Conservation (phyloP, 2,888 invertebrate species). For the Apodemia zela region DNA sequence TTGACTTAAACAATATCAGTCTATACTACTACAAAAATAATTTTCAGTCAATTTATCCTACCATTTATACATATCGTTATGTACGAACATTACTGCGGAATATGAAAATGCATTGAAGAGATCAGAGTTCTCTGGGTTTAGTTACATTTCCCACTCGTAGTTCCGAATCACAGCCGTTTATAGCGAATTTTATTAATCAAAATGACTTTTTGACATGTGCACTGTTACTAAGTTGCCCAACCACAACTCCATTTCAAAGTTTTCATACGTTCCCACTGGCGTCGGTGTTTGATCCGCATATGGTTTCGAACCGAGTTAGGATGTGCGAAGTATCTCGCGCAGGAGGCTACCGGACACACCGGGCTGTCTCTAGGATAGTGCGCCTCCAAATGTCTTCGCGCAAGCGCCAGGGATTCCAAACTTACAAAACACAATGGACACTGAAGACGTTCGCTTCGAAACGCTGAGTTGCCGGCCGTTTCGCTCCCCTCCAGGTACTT, state of each 20-base stretch:
- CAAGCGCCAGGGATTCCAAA: constrained; percentile 83
- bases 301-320: constrained; percentile 93
- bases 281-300: constrained; percentile 90
- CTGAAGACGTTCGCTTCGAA: constrained; percentile 49
- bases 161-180: constrained; percentile 42
- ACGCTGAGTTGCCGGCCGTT: constrained; percentile 33
- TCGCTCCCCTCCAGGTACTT: constrained; percentile 40
- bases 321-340: constrained; percentile 88
- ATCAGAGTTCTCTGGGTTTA: constrained; percentile 49
- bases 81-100: constrained; percentile 49
- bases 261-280: constrained; percentile 92
- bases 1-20: constrained; percentile 72
- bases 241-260: constrained; percentile 87
- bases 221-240: constrained; percentile 53
- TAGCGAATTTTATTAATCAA: constrained; percentile 21
- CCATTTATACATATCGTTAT: constrained; percentile 56
- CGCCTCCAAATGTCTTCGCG: constrained; percentile 88
- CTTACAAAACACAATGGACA: constrained; percentile 88
- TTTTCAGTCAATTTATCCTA: constrained; percentile 77
- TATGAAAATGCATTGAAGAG: constrained; percentile 68
- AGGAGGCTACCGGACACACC: constrained; percentile 88
- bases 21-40: constrained; percentile 80
- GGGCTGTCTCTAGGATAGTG: constrained; percentile 93
- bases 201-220: constrained; percentile 9
- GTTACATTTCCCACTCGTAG: constrained; percentile 38